Base-by-base conservation (phyloP, 2,113 vertebrate genomes). In the Lethenteron camtschaticum region DNA sequence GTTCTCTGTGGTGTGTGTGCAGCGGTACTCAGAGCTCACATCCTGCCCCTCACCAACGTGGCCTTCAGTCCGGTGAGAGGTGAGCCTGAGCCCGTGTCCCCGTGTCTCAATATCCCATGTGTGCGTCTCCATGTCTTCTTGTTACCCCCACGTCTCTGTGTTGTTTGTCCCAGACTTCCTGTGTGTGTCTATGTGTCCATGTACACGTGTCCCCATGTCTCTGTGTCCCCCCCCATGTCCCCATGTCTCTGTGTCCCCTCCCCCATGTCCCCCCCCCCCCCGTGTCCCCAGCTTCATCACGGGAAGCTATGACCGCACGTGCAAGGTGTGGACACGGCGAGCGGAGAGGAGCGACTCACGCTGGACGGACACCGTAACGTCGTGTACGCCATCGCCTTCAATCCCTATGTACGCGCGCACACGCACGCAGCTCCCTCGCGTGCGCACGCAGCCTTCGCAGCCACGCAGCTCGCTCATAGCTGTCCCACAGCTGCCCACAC, bases 291-390 rank as follows among this genome's bases (percentile, higher is more conserved):
- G 91, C 72, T 95, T 96, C 75, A 89, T 96, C 77, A 96, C 91
- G 12, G 94, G 88, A 68, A 96, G 94, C 81, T 96, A 96, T 68
- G 94, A 97, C 71, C 85, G 91, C 75, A 96, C 89, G 1, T 97
- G 91, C 73, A 86, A 86, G 77, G 75, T 97, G 14, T 96, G 94
- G 87, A 95, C 77, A 96, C 88, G 0, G 79, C 79, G 1, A 86
- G 86, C 1, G 87, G 87, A 75, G 81, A 84, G 57, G 86, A 89
- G 70, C 81, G 94, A 2, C 82, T 57, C 57, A 82, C 80, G 0
- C 79, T 96, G 70, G 81, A 87, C 70, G 90, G 88, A 12, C 94
- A 96, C 73, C 77, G 77, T 74, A 96, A 96, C 0, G 91, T 96
- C 73, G 91, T 97, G 8, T 96, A 88, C 59, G 85, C 90, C 68